Conservation (phyloP, 30 jellyfish, hydroid and myxozoan genomes). For the Turritopsis dohrnii region DNA sequence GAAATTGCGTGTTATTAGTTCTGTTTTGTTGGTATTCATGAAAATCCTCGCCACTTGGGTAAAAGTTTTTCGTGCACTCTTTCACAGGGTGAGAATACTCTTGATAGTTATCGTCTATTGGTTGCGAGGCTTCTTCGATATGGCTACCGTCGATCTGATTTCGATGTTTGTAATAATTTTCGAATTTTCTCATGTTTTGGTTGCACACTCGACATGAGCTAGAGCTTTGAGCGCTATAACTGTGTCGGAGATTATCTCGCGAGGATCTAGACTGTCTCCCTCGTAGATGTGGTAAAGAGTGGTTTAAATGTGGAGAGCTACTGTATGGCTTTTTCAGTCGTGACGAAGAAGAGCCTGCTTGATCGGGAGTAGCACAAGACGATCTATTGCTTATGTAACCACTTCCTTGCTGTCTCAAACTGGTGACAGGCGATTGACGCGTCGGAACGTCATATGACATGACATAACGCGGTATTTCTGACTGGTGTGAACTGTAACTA, state of each 20-base stretch:
- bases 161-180: neutral
- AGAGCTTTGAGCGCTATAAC: neutral
- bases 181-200: conserved; percentile 6
- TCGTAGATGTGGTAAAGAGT: neutral
- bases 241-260: neutral
- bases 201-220: neutral
- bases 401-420: neutral
- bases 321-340: neutral
- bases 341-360: neutral
- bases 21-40: neutral
- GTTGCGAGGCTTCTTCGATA: neutral
- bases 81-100: neutral
- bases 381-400: neutral
- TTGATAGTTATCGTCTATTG: neutral
- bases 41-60: neutral
- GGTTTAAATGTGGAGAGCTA: conserved; percentile 18
- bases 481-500: conserved; percentile 8
- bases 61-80: neutral
- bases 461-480: conserved; percentile 20
- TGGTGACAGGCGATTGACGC: neutral
- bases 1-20: neutral
- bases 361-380: conserved; percentile 7
- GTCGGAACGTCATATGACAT: conserved; percentile 28
- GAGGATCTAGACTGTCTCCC: conserved; percentile 5
- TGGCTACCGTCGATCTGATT: neutral